Conservation (phyloP, 2,888 invertebrate genomes). For the Lepidocyrtinus sp. region DNA sequence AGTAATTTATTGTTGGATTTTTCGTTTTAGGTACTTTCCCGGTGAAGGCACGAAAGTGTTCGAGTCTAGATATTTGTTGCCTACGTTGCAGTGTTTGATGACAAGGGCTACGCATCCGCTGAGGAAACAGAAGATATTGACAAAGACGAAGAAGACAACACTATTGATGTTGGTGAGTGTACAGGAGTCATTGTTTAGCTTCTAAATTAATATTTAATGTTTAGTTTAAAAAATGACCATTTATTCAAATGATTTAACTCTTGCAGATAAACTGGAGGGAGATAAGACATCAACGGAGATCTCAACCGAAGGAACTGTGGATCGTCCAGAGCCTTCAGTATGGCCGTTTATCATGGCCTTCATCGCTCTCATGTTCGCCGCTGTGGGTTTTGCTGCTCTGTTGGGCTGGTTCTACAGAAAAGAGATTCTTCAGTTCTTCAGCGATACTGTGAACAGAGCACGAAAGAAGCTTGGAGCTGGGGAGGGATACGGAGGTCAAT, state of each 20-base stretch:
- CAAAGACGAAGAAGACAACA: conserved; percentile 70
- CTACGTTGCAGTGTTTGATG: conserved; percentile 80
- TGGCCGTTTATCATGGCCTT: conserved; percentile 70
- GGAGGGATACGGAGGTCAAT: conserved; percentile 29
- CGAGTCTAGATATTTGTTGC: conserved; percentile 81
- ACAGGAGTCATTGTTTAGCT: too few species aligned
- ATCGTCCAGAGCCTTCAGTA: conserved; percentile 50
- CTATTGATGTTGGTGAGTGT: conserved; percentile 66
- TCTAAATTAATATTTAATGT: too few species aligned
- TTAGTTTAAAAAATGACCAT: too few species aligned
- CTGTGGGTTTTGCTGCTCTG: conserved; percentile 68
- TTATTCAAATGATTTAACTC: too few species aligned
- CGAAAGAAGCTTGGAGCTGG: conserved; percentile 53
- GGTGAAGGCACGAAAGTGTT: conserved; percentile 85
- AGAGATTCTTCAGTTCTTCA: conserved; percentile 66
- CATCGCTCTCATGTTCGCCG: conserved; percentile 70
- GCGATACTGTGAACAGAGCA: conserved; percentile 59
- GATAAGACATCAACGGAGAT: conserved; percentile 60
- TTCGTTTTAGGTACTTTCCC: conserved; percentile 70
- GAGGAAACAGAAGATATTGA: conserved; percentile 70
- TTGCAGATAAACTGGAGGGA: conserved; percentile 68
- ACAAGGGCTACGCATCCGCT: conserved; percentile 71
- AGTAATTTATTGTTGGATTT: conserved; percentile 18
- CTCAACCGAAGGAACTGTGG: conserved; percentile 46
- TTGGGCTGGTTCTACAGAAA: conserved; percentile 71